phyloP scores from a whole-genome alignment of 2,888 invertebrate genomes.

The Drosophila bunnanda region DNA sequence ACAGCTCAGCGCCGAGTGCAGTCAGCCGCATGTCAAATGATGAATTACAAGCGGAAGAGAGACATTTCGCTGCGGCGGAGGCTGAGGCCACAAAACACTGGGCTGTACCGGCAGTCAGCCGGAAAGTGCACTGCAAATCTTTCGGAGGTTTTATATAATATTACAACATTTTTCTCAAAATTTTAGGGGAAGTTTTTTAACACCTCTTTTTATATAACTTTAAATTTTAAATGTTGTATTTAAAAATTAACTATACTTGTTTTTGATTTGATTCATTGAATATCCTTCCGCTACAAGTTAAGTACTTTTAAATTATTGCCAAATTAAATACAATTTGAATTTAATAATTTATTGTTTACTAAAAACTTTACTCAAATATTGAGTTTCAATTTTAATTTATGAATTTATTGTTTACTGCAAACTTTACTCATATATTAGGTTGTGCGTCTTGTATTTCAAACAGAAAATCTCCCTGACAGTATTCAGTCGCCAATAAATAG shows the following conservation, averaged over 20 bases:
- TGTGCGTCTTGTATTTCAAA: no score
- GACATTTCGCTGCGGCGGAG: slow-evolving; percentile 71
- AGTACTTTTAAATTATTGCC: no score
- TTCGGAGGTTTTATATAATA: rapidly evolving
- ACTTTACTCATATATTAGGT: no score
- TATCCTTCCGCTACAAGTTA: no score
- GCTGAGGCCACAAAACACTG: slow-evolving; percentile 56
- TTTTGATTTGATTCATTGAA: no score
- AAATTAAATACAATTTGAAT: no score
- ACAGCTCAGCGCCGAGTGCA: slow-evolving; percentile 50
- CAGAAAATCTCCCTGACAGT: no score
- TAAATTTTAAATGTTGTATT: no score
- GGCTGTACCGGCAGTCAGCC: slow-evolving; percentile 42
- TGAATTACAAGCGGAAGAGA: slow-evolving; percentile 84
- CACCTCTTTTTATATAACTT: neutral
- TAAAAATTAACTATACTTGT: no score
- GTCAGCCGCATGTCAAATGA: slow-evolving; percentile 76
- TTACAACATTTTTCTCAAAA: neutral
- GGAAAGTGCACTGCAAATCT: slow-evolving; percentile 20
- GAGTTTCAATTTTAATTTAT: no score
- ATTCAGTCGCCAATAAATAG: no score
- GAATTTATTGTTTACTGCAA: no score
- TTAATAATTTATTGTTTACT: neutral
- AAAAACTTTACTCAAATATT: neutral
- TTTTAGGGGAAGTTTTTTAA: neutral